Evolutionary conservation across 2,113 vertebrate species (phyloP), one percentile per base, ranked within the genome.

Genomic region (Brachirus orientalis): DNA sequence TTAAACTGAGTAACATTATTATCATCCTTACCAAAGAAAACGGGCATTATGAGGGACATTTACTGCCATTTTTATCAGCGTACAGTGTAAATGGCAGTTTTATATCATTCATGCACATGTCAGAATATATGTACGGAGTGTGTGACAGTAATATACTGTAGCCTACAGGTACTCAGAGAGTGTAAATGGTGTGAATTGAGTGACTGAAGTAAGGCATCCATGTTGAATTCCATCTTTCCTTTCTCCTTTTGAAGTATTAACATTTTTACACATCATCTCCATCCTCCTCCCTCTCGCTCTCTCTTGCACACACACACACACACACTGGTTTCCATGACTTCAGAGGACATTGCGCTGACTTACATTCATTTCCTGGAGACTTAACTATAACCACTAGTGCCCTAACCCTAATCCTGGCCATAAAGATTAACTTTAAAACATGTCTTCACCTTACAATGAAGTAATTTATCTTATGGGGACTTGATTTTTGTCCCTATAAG

Each of bases 201-300:
- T 4, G 10, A 75, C 55, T 65, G 38, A 79, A 83, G 72, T 72
- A 65, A 60, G 75, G 69, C 69, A 55, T 80, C 73, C 79, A 78
- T 83, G 76, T 86, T 82, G 78, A 77, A 82, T 88, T 59, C 69
- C 80, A 79, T 77, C 77, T 72, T 85, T 71, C 69, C 69, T 75
- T 68, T 55, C 71, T 67, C 45, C 79, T 86, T n/a, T 90, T 86
- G 80, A 87, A 83, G 86, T 81, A 84, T 82, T 85, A 84, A 55
- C 69, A 71, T 86, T 80, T 89, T 82, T 72, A 68, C 19, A 56
- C 59, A 58, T 72, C 75, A 52, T 47, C 38, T 62, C 37, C 63
- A 37, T 64, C 48, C 47, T n/a, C 28, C 37, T 47, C 63, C 44
- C 41, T 45, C 62, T n/a, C 72, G 50, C 37, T 47, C n/a, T 48